Evolutionary conservation across 1,140 invertebrate species (phyloP).

Genomic region (Procambarus virginalis): DNA sequence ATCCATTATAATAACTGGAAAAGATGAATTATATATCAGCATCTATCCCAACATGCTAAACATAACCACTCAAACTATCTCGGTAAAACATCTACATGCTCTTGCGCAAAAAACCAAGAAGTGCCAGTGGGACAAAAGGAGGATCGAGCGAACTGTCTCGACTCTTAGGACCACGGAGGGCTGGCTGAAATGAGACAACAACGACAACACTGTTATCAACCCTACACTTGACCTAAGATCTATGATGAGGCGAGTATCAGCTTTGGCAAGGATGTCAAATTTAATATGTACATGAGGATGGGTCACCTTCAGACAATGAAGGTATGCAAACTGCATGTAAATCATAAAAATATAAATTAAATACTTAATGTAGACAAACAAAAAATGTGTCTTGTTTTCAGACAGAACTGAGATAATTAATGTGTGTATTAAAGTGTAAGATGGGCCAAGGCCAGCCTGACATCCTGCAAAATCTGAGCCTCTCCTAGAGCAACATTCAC

Average conservation of each 20-base stretch:
- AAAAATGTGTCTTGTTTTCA: not conserved
- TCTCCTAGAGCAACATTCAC: slow-evolving; percentile 30
- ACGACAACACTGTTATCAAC: slow-evolving; percentile 50
- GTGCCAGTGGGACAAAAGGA: slow-evolving; percentile 52
- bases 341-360: not conserved
- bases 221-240: slow-evolving; percentile 46
- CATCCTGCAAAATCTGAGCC: slow-evolving; percentile 15
- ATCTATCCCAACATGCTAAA: slow-evolving; percentile 11
- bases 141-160: slow-evolving; percentile 51
- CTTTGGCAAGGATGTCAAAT: not conserved
- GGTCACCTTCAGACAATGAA: not conserved
- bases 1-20: not conserved
- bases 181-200: slow-evolving; percentile 53
- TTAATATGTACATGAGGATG: not conserved
- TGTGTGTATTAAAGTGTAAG: not conserved
- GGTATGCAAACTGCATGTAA: not conserved
- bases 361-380: not conserved
- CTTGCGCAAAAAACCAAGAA: slow-evolving; percentile 46
- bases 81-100: slow-evolving; percentile 45
- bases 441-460: not conserved
- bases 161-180: slow-evolving; percentile 49
- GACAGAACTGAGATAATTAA: not conserved
- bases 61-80: slow-evolving; percentile 4
- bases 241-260: slow-evolving; percentile 24
- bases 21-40: not conserved